Evolutionary conservation across 2,888 invertebrate genomes (phyloP).

Genomic region (Macrostomum cliftonense): DNA sequence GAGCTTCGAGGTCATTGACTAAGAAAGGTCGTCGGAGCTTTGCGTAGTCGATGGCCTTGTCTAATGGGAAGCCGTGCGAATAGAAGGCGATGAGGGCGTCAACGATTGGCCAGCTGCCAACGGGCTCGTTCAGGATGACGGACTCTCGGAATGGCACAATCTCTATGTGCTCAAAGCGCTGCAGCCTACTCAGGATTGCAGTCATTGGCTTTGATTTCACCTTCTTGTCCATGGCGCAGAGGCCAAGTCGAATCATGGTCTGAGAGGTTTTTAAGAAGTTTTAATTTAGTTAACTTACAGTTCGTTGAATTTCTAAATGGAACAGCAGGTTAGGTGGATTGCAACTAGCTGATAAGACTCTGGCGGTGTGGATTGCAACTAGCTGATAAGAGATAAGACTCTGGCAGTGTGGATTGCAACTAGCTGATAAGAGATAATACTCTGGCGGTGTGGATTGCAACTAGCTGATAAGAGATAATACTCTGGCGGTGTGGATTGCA

Average conservation of each 20-base stretch:
- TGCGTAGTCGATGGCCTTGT: slow-evolving; percentile 89
- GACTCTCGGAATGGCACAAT: slow-evolving; percentile 75
- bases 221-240: slow-evolving; percentile 99
- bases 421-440: too few relatives aligned
- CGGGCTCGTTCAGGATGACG: slow-evolving; percentile 78
- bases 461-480: too few relatives aligned
- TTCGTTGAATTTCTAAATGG: too few relatives aligned
- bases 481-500: too few relatives aligned
- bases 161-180: slow-evolving; percentile 28
- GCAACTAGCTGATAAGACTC: too few relatives aligned
- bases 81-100: slow-evolving; percentile 95
- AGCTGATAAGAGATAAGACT: too few relatives aligned
- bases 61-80: slow-evolving; percentile 89
- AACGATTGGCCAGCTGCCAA: slow-evolving; percentile 91
- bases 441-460: too few relatives aligned
- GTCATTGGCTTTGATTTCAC: slow-evolving; percentile 97
- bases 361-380: too few relatives aligned
- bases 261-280: too few relatives aligned
- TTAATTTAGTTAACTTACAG: too few relatives aligned
- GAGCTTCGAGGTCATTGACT: slow-evolving; percentile 93
- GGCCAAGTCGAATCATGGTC: slow-evolving; percentile 47
- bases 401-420: too few relatives aligned
- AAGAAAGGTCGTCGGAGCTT: slow-evolving; percentile 79
- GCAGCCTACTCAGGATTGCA: slow-evolving; percentile 80
- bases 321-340: too few relatives aligned